Base-by-base conservation (phyloP, 1,140 invertebrate species). In the Ostrea denselamellosa region DNA sequence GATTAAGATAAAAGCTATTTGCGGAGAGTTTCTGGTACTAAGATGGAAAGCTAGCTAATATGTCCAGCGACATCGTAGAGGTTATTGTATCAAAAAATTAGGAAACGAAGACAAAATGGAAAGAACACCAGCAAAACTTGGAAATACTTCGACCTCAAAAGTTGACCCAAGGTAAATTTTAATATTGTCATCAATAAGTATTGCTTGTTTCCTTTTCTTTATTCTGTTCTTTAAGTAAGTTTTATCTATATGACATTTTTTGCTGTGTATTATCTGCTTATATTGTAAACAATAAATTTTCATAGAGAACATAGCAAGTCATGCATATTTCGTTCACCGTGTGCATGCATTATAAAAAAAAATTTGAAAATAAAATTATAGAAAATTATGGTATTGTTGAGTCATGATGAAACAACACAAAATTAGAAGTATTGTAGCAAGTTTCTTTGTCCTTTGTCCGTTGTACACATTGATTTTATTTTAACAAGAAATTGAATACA, bases 1-100 rank as follows among this genome's bases (percentile, higher is more conserved):
- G 68, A 77, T 77, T 77, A 77, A 77, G 68, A 77, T 77, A 77
- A 77, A 22, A 34, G 68, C 25, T 77, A 77, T 77, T 77, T 77
- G 68, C 22, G 25, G 25, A 22, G 22, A 28, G 68, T 28, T 25
- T 77, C 68, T 4, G 68, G 68, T 77, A 77, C 68, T 25, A 77
- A 77, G 68, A 25, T 77, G 68, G 28, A 77, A 77, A 77, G 68
- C 68, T 14, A 34, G 68, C 12, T 77, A 77, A 77, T 77, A 77
- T 28, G 68, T 25, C 25, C 28, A 10, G 68, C 68, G 68, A 77
- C 5, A 25, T 77, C 12, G 22, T 77, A 34, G 25, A 62, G 25
- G 68, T 77, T 25, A 77, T 77, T 77, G 68, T 77, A 28, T 8
- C 28, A 62, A 62, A 44, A 44, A 77, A 25, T 14, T 34, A 77